These are phyloP conservation scores for Carettochelys insculpta DNA, from an alignment of 2,113 vertebrate genomes.

Conservation along the genomic window DNA sequence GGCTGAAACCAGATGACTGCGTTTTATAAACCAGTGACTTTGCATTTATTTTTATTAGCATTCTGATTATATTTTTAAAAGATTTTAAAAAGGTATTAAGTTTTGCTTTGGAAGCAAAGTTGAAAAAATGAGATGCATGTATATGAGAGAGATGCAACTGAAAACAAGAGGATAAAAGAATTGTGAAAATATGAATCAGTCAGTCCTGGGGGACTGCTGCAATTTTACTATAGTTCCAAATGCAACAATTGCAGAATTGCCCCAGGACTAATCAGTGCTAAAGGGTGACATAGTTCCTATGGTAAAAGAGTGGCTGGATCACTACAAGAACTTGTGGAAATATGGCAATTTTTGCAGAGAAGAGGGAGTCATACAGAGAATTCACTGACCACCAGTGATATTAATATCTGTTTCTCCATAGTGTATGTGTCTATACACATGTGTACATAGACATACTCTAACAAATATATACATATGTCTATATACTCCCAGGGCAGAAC, in stretches of 20 bases:
- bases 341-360: background rate
- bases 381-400: background rate
- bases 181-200: background rate
- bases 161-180: background rate
- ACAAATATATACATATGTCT: background rate
- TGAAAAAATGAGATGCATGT: background rate
- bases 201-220: no score
- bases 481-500: background rate
- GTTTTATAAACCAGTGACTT: background rate
- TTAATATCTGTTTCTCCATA: background rate
- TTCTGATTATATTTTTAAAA: background rate
- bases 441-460: background rate
- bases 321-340: no score
- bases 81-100: background rate
- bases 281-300: background rate
- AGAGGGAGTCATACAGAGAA: background rate
- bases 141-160: background rate
- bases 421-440: background rate
- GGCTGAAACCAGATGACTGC: background rate
- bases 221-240: no score
- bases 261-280: background rate
- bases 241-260: no score
- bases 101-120: background rate
- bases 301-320: fast-evolving
- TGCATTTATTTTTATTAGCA: background rate